phyloP scores from a whole-genome alignment of 2,113 vertebrate genomes.

The Chloebia gouldiae region DNA sequence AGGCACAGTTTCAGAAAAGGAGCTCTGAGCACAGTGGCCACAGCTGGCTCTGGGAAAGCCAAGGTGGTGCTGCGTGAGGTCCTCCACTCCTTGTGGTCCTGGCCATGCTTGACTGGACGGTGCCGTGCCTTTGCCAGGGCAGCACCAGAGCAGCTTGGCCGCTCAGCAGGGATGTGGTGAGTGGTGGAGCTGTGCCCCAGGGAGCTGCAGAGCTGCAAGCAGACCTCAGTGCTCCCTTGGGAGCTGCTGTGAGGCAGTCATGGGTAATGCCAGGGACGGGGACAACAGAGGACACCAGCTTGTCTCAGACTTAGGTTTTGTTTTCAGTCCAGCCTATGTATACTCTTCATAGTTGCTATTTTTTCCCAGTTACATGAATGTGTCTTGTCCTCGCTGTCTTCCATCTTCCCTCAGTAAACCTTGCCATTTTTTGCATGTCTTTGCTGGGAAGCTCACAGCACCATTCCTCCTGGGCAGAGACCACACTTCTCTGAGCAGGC shows the following conservation, averaged over 20 bases:
- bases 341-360: constrained; percentile 30
- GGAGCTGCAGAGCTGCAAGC: neutral
- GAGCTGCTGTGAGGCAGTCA: neutral
- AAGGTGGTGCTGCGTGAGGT: neutral
- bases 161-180: rapidly evolving
- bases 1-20: neutral
- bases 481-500: neutral
- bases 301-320: constrained; percentile 20
- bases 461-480: neutral
- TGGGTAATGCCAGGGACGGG: neutral
- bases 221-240: neutral
- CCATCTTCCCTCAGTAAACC: neutral
- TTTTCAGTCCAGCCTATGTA: constrained; percentile 47
- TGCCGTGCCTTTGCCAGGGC: neutral
- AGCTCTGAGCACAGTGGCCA: neutral
- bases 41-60: neutral
- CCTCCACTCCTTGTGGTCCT: neutral
- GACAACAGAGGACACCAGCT: constrained; percentile 19
- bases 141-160: neutral
- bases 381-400: neutral
- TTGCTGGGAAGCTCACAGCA: neutral
- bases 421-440: neutral
- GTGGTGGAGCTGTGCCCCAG: neutral
- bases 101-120: rapidly evolving
- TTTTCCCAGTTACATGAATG: constrained; percentile 16